Evolutionary conservation across 2,888 invertebrate genomes (phyloP), one percentile per base, ranked within the genome.

Genomic region (Caenorhabditis virilis): DNA sequence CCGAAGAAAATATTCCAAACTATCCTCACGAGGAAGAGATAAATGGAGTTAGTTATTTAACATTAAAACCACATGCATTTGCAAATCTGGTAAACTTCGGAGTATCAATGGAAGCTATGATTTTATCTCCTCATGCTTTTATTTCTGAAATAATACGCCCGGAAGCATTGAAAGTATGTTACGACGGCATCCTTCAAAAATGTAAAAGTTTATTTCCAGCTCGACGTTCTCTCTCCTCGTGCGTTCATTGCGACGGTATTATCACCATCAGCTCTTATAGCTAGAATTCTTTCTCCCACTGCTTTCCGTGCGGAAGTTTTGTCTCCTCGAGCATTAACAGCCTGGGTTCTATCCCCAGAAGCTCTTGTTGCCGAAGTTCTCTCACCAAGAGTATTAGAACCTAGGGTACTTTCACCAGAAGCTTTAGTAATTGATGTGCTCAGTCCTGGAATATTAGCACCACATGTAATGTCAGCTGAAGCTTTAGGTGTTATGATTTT

Each of bases 211-310:
- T n/a, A n/a, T n/a, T n/a, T n/a, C n/a, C n/a, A n/a, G n/a, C 69
- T 77, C 2, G 69, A 72, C 26, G 62, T 74, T 2, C 57, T 78
- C 0, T 69, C 70, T 5, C 80, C 80, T 1, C 67, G 80, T 3
- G 80, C 80, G 1, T 80, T 80, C 53, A 68, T 80, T 27, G 78
- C 79, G 7, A 76, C 80, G 13, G 68, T 79, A 5, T 58, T 80
- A 1, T 72, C 74, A 2, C 80, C 80, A n/a, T 72, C 74, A 3
- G 80, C 79, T 0, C 48, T 80, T 18, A 57, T 77, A 13, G 76
- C 76, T 1, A 51, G 79, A 36, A 69, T 79, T 9, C 61, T 80
- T 22, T 69, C 74, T 3, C 80, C 80, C 1, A 68, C 78, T 11
- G 79, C 79, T 1, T 75, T 78, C 25, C 66, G 78, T 26, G 73